phyloP scores from a whole-genome alignment of 2,888 invertebrate species.

The Maniola hyperantus region DNA sequence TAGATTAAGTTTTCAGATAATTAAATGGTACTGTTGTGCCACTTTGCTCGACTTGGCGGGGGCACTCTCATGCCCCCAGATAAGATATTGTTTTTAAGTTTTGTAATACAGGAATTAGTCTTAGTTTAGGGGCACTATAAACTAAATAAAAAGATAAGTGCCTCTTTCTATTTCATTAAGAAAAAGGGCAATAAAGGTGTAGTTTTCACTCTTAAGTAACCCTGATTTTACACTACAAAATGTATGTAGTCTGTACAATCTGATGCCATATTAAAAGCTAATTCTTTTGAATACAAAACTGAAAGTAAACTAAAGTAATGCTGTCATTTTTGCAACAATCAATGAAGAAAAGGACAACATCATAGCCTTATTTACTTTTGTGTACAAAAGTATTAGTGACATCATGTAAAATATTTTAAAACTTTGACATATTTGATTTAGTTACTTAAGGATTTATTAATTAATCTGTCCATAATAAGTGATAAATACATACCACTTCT shows the following conservation, averaged over 20 bases:
- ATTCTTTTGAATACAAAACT: conserved; percentile 5
- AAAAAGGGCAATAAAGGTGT: not conserved
- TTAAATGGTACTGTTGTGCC: too few species aligned
- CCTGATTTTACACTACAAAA: not conserved
- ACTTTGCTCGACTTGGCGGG: too few species aligned
- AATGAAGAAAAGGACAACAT: not conserved
- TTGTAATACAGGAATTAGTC: conserved; percentile 1
- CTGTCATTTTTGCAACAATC: not conserved
- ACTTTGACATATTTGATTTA: not conserved
- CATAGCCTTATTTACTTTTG: not conserved
- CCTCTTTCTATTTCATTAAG: not conserved
- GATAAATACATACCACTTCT: not conserved
- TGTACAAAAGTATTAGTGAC: not conserved
- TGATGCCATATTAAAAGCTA: conserved; percentile 5
- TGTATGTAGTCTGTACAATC: conserved; percentile 2
- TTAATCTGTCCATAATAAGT: conserved; percentile 5
- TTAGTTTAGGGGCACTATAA: not conserved
- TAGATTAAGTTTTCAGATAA: too few species aligned
- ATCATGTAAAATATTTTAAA: conserved; percentile 1
- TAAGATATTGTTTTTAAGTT: not conserved
- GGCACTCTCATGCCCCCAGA: too few species aligned
- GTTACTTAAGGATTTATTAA: not conserved
- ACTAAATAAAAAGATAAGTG: not conserved
- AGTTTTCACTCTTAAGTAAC: not conserved
- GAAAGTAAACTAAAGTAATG: not conserved